A percentile compares a stretch with the other conserved stretches of the same genome.
Evolutionary conservation across 2,888 invertebrate genomes (phyloP).

Genomic region (Mylabris sibirica): DNA sequence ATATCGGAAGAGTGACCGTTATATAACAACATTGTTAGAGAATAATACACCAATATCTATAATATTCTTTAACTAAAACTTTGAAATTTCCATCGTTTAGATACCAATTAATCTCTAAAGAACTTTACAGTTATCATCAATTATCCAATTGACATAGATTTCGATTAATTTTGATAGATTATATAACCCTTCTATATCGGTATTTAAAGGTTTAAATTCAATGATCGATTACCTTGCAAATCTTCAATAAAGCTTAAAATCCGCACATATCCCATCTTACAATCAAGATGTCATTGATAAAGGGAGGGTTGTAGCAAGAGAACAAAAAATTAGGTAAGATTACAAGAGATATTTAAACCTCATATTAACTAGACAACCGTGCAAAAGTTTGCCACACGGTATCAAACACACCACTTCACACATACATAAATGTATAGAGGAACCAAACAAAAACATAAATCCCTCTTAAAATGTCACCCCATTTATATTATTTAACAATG

Average conservation of each 20-base stretch:
- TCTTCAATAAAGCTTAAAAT: neutral
- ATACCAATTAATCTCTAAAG: neutral
- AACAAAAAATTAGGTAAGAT: conserved; percentile 11
- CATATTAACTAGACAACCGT: conserved; percentile 58
- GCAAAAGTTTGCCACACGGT: conserved; percentile 48
- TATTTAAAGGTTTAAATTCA: conserved; percentile 13
- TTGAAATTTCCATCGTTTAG: neutral
- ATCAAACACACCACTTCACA: conserved; percentile 47
- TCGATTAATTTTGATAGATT: conserved; percentile 33
- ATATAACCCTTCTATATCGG: conserved; percentile 22
- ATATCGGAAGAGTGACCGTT: neutral
- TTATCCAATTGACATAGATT: conserved; percentile 22
- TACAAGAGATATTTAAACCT: conserved; percentile 54
- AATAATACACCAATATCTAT: too few species aligned
- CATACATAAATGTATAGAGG: conserved; percentile 19
- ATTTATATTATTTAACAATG: conserved; percentile 37
- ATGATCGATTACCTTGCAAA: neutral
- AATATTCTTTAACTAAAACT: too few species aligned
- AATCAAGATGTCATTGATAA: neutral
- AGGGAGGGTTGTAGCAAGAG: neutral
- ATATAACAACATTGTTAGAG: neutral
- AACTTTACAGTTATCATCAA: neutral
- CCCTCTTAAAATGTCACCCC: conserved; percentile 44
- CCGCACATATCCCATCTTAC: neutral
- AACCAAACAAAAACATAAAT: conserved; percentile 41